phyloP scores from a whole-genome alignment of 1,140 invertebrate genomes.

The Physella acuta region DNA sequence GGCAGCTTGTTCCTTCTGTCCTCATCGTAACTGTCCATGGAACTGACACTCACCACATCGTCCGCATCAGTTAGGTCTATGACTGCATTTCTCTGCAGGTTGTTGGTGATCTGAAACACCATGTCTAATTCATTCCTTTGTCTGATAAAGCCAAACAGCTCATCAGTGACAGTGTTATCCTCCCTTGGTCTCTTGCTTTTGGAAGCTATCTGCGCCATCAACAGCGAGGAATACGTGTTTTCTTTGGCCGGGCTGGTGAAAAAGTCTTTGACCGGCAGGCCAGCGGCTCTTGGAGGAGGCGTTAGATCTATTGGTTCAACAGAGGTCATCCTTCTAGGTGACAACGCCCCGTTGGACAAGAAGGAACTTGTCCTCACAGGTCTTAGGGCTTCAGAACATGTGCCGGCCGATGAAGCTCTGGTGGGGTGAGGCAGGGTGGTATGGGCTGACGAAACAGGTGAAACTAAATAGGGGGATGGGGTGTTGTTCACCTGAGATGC shows the following conservation, averaged over 20 bases:
- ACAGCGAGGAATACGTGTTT: conserved; percentile 6
- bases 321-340: not conserved
- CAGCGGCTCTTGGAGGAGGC: not conserved
- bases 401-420: not conserved
- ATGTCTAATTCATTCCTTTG: not conserved
- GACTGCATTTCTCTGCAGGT: not conserved
- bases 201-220: conserved; percentile 11
- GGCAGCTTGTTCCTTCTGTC: not conserved
- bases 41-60: conserved; percentile 1
- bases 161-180: not conserved
- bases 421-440: not conserved
- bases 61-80: conserved; percentile 3
- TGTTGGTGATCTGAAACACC: not conserved
- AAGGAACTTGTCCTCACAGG: not conserved
- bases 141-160: not conserved
- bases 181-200: not conserved
- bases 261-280: not conserved
- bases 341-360: not conserved
- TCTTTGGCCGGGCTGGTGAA: not conserved
- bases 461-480: no score
- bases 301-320: not conserved
- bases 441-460: no score
- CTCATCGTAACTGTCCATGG: not conserved
- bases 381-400: not conserved
- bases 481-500: no score